Evolutionary conservation across 2,113 vertebrate genomes (phyloP), one percentile per base, ranked within the genome.

Genomic region (Semnopithecus entellus): DNA sequence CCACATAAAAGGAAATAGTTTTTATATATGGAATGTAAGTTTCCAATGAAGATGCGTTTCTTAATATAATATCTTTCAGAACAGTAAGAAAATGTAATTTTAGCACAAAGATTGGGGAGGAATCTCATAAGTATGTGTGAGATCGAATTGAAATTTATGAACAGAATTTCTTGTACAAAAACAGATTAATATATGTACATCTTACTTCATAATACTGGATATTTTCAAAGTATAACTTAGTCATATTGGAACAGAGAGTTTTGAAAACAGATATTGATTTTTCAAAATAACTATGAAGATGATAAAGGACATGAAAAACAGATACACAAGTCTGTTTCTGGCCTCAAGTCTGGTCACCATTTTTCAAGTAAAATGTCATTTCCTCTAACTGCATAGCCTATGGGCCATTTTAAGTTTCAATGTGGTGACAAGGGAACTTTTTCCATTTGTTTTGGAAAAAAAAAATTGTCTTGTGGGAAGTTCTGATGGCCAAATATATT

Each of bases 291-390:
- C 88, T 57, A 59, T 23, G 50, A 91, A 96, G 78, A 91, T 94
- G 61, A 91, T 96, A 64, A 93, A 96, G 76, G 59, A 76, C 23
- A 61, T 30, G 52, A 79, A 59, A 32, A 79, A n/a, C 57, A 59
- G 45, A 45, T 40, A 11, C 9, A 80, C 6, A 82, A 38, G 91
- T 94, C 73, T 89, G 87, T 90, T 92, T 91, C 55, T 95, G 79
- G 25, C 79, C 50, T 90, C 57, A 81, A 90, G 55, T 87, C 38
- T 81, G 38, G 43, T 43, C 64, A 87, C 13, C 10, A 87, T 84
- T 76, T 96, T 94, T 94, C 86, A 95, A 95, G 64, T 87, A 87
- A 93, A 95, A 95, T 93, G 68, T 27, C 75, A 85, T 83, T 72
- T 93, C 9, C 86, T 82, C 40, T 95, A 52, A 83, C 70, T 88